A percentile compares a stretch with the other conserved stretches of the same genome.
Evolutionary conservation across 2,113 vertebrate genomes (phyloP).

Genomic region (Neotragus moschatus): DNA sequence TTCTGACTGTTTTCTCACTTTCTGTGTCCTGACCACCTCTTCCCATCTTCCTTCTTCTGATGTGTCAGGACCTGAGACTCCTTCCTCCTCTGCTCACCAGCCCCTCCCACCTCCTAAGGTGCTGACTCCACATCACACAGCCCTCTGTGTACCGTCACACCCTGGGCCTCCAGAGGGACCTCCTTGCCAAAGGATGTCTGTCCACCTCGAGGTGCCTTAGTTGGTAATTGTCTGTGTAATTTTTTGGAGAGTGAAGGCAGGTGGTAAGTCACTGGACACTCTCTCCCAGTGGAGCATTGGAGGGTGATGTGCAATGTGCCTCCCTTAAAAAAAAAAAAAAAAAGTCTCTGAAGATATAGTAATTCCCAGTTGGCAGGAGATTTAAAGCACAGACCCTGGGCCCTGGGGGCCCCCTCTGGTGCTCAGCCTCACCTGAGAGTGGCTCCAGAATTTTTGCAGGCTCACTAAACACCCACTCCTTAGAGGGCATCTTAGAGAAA

Average conservation of each 20-base stretch:
- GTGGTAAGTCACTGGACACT: not conserved
- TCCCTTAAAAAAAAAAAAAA: not conserved
- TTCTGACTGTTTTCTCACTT: not conserved
- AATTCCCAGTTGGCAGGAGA: not conserved
- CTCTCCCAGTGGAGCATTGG: not conserved
- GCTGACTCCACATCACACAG: constrained; percentile 32
- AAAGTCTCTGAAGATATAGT: not conserved
- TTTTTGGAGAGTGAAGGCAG: not conserved
- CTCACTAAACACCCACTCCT: not conserved
- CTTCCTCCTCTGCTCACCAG: not conserved
- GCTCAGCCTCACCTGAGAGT: not conserved
- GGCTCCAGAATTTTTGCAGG: not conserved
- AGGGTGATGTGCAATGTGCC: not conserved
- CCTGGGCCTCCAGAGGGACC: not conserved
- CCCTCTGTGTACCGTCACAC: not conserved
- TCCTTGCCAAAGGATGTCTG: constrained; percentile 67
- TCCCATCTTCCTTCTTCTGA: not conserved
- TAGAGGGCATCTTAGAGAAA: not conserved
- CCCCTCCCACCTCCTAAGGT: constrained; percentile 18
- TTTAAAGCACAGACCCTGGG: not conserved
- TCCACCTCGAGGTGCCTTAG: constrained; percentile 57
- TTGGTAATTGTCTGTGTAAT: not conserved
- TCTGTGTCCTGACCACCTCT: not conserved
- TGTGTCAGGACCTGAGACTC: not conserved
- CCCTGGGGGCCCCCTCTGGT: not conserved